These are phyloP conservation scores for Pararge aegeria DNA, from an alignment of 1,140 invertebrate species.

Conservation along the genomic window DNA sequence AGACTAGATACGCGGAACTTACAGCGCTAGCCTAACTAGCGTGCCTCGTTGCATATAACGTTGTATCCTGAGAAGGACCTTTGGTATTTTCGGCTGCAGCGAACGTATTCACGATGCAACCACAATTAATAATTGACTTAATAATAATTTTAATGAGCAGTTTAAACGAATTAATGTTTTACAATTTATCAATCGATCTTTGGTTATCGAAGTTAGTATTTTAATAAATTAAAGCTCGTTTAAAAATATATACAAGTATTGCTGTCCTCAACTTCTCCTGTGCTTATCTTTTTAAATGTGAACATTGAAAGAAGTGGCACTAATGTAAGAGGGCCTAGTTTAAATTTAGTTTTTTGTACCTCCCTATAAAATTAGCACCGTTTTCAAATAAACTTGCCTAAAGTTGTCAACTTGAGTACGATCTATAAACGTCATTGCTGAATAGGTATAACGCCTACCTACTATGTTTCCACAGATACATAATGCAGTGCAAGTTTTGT, in stretches of 20 bases:
- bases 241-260: constrained; percentile 6
- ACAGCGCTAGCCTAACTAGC: too few species aligned
- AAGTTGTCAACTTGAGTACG: constrained; percentile 6
- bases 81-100: constrained; percentile 9
- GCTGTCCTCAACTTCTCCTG: not conserved
- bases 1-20: too few species aligned
- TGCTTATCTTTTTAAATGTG: not conserved
- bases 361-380: too few species aligned
- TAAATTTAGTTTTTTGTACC: too few species aligned
- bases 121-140: not conserved
- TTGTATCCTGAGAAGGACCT: not conserved
- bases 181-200: constrained; percentile 17
- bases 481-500: constrained; percentile 33
- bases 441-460: constrained; percentile 5
- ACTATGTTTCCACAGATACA: not conserved
- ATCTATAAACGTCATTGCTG: not conserved
- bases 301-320: too few species aligned
- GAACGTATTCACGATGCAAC: not conserved
- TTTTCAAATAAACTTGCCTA: too few species aligned
- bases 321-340: too few species aligned
- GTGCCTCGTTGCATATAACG: too few species aligned
- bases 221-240: constrained; percentile 20
- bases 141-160: constrained; percentile 12
- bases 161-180: constrained; percentile 3
- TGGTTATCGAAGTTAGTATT: constrained; percentile 23